Percentiles rank a stretch among this genome's conserved stretches.
These are phyloP conservation scores for Drosophila niveifrons DNA, from an alignment of 2,888 invertebrate genomes.

Conservation along the genomic window DNA sequence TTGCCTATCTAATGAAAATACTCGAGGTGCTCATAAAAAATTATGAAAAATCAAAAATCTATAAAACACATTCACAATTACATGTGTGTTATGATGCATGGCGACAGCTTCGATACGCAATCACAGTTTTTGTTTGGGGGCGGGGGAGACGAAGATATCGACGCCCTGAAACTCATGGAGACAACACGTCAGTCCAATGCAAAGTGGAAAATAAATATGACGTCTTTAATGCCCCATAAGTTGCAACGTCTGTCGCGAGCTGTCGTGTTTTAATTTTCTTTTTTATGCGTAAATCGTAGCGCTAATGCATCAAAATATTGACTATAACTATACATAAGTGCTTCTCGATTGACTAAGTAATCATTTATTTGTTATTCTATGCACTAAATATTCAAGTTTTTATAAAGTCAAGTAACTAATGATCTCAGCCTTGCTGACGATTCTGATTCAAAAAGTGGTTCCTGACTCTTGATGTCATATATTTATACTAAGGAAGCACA, in stretches of 20 bases:
- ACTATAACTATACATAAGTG: not conserved
- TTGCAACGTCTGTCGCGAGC: conserved; percentile 19
- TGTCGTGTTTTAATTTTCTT: conserved; percentile 34
- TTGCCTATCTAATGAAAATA: conserved; percentile 59
- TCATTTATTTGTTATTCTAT: not conserved
- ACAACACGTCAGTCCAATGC: conserved; percentile 16
- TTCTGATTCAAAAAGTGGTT: conserved; percentile 39
- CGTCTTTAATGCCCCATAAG: conserved; percentile 51
- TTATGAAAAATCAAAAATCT: conserved; percentile 59
- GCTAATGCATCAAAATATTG: not conserved
- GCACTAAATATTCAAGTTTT: not conserved
- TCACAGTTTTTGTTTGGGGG: conserved; percentile 41
- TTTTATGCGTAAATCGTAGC: not conserved
- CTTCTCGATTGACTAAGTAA: not conserved
- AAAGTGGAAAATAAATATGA: conserved; percentile 56
- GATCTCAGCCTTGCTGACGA: conserved; percentile 35
- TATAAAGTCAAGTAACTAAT: conserved; percentile 23
- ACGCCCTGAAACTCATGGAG: not conserved
- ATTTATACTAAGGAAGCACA: not conserved
- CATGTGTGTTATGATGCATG: conserved; percentile 12
- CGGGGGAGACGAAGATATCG: conserved; percentile 5
- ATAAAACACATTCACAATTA: conserved; percentile 73
- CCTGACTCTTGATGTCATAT: conserved; percentile 30
- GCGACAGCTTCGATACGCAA: conserved; percentile 31
- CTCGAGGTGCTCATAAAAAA: conserved; percentile 32